These are phyloP conservation scores for Drosophila lini DNA, from an alignment of 1,140 invertebrate genomes.

Conservation along the genomic window DNA sequence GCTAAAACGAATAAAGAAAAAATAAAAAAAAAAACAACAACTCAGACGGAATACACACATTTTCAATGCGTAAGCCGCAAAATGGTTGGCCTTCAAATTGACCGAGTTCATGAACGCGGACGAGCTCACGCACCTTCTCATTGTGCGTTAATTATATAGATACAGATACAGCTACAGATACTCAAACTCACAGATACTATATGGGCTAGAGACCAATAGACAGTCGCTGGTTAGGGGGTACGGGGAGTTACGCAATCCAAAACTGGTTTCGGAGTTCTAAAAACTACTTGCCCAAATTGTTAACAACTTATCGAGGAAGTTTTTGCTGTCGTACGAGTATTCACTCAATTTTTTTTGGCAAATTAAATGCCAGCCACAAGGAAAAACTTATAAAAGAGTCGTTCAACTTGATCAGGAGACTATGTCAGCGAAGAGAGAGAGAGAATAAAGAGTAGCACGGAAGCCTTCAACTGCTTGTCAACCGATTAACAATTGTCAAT, in stretches of 20 bases:
- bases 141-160: conserved; percentile 80
- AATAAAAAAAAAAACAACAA: conserved; percentile 22
- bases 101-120: conserved; percentile 77
- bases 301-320: conserved; percentile 80
- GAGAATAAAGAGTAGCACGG: conserved; percentile 36
- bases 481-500: conserved; percentile 60
- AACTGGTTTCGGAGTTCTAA: conserved; percentile 75
- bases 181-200: conserved; percentile 36
- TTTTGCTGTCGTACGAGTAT: conserved; percentile 28
- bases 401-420: conserved; percentile 59
- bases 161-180: conserved; percentile 53
- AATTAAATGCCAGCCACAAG: conserved; percentile 55
- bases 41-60: conserved; percentile 41
- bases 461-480: conserved; percentile 56
- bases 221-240: background rate
- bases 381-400: conserved; percentile 75
- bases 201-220: conserved; percentile 50
- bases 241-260: conserved; percentile 32
- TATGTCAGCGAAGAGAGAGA: background rate
- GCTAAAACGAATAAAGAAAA: conserved; percentile 23
- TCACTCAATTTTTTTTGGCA: conserved; percentile 31
- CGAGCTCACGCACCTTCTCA: conserved; percentile 71
- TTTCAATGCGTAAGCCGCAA: conserved; percentile 77
- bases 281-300: conserved; percentile 73
- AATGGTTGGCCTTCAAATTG: conserved; percentile 81